Evolutionary conservation across 2,113 vertebrate species (phyloP).

Genomic region (Heterochromis multidens): DNA sequence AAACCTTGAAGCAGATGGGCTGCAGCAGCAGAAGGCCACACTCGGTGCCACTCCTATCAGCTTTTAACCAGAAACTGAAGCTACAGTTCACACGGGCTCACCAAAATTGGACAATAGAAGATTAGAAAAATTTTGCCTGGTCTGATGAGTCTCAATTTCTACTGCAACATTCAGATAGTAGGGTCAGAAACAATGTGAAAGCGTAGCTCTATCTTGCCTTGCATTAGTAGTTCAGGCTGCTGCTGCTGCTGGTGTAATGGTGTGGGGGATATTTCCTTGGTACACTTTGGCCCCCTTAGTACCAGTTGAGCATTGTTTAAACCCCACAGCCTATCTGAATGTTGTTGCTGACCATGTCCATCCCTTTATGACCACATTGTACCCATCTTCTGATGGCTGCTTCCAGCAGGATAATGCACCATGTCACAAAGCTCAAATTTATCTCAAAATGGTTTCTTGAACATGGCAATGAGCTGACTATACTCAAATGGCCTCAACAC

Average conservation of each 20-base stretch:
- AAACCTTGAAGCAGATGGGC: not conserved
- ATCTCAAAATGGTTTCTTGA: too few species aligned
- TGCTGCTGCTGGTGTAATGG: not conserved
- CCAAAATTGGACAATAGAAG: not conserved
- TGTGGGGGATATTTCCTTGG: not conserved
- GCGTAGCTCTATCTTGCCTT: not conserved
- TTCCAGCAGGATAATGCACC: not conserved
- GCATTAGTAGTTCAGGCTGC: not conserved
- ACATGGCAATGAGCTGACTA: not conserved
- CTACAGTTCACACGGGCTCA: not conserved
- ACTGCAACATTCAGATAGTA: not conserved
- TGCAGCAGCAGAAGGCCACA: not conserved
- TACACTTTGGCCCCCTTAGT: not conserved
- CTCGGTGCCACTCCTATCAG: not conserved
- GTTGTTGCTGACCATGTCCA: not conserved
- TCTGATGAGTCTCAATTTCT: not conserved
- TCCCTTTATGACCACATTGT: not conserved
- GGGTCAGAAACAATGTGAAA: not conserved
- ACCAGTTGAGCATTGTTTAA: not conserved
- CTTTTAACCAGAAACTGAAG: not conserved
- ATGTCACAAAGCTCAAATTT: not conserved
- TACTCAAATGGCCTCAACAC: not conserved
- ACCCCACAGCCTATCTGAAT: not conserved
- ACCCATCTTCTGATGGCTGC: not conserved
- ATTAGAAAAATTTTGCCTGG: not conserved